phyloP scores from a whole-genome alignment of 92 coral and sea anemone species.

The Bergia sp. region DNA sequence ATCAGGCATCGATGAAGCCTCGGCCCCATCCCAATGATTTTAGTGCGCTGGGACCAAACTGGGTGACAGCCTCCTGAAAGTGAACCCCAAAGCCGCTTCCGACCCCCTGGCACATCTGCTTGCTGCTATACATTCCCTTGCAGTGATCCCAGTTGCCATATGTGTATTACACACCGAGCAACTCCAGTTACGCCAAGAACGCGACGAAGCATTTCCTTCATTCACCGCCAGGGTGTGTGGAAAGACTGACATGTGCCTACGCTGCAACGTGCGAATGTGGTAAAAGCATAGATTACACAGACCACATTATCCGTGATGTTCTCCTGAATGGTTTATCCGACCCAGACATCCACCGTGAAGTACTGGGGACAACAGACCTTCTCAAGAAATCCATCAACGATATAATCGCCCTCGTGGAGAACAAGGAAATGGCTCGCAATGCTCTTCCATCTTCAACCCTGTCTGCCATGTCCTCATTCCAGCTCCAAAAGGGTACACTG shows the following conservation, averaged over 20 bases:
- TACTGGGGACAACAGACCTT: not conserved
- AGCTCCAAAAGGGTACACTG: constrained; percentile 37
- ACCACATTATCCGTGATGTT: constrained; percentile 40
- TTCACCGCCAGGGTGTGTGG: constrained; percentile 73
- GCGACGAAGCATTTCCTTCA: constrained; percentile 64
- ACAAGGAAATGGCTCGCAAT: constrained; percentile 72
- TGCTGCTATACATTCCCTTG: constrained; percentile 69
- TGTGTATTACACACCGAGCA: constrained; percentile 70
- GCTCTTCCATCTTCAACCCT: constrained; percentile 68
- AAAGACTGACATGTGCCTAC: constrained; percentile 70
- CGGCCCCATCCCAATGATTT: constrained; percentile 61
- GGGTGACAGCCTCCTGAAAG: constrained; percentile 65
- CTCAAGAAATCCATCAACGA: constrained; percentile 58
- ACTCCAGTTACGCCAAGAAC: constrained; percentile 57
- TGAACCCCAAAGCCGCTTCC: constrained; percentile 52
- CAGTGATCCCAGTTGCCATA: constrained; percentile 69
- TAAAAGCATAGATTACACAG: constrained; percentile 48
- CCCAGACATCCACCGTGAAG: too few relatives aligned
- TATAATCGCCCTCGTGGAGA: constrained; percentile 68
- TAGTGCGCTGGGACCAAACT: constrained; percentile 64
- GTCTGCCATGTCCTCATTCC: constrained; percentile 56
- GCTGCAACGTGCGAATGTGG: constrained; percentile 59
- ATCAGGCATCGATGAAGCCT: constrained; percentile 56
- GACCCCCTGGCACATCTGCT: constrained; percentile 46
- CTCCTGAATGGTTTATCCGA: too few relatives aligned